phyloP scores from a whole-genome alignment of 2,113 vertebrate genomes.

The Phoxinus phoxinus region DNA sequence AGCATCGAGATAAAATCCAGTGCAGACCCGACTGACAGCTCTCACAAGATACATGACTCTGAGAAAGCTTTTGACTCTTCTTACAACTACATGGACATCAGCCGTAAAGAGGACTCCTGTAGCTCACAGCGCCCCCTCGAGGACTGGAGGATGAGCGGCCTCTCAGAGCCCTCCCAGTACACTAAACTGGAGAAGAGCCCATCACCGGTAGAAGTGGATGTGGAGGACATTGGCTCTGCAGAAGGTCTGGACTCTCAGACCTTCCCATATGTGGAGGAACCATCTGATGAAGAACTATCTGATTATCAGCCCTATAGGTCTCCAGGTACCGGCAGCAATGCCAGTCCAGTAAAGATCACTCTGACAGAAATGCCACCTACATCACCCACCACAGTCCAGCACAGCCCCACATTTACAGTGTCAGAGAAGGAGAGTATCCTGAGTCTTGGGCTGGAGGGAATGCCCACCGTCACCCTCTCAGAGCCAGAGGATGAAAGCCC shows the following conservation, averaged over 20 bases:
- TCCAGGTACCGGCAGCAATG: conserved; percentile 70
- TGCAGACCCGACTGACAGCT: conserved; percentile 63
- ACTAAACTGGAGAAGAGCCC: conserved; percentile 71
- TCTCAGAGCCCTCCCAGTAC: conserved; percentile 65
- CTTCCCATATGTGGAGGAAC: conserved; percentile 83
- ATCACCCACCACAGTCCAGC: conserved; percentile 54
- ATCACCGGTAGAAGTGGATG: conserved; percentile 65
- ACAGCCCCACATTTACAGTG: conserved; percentile 50
- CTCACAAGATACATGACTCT: conserved; percentile 81
- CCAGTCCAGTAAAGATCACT: conserved; percentile 86
- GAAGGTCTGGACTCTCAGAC: conserved; percentile 72
- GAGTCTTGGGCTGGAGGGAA: conserved; percentile 86
- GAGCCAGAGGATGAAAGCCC: conserved; percentile 97
- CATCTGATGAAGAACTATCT: conserved; percentile 80
- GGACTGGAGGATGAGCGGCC: conserved; percentile 41
- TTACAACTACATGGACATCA: conserved; percentile 97
- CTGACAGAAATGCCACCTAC: conserved; percentile 80
- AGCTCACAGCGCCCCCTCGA: conserved; percentile 64
- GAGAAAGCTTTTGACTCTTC: conserved; percentile 77
- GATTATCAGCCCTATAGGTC: conserved; percentile 79
- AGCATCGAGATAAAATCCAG: conserved; percentile 84
- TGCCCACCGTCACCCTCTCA: conserved; percentile 91
- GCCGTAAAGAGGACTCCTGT: conserved; percentile 80
- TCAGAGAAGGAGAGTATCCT: conserved; percentile 79
- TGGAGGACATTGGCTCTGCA: conserved; percentile 73